Conservation (phyloP, 2,888 invertebrate species). For the Fragum whitleyi region DNA sequence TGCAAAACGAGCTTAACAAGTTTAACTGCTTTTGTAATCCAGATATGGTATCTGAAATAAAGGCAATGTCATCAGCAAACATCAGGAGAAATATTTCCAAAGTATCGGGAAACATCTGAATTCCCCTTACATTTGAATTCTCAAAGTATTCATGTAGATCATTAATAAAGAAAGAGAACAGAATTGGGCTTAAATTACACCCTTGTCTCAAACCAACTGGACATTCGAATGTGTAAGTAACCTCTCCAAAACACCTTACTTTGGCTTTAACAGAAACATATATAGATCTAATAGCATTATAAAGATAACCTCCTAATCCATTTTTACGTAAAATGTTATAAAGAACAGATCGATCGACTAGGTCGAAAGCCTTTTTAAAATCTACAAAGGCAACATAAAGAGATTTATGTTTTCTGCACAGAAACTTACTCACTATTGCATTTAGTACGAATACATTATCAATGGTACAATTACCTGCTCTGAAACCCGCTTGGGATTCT, state of each 20-base stretch:
- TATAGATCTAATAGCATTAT: neutral
- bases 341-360: neutral
- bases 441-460: constrained; percentile 14
- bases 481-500: constrained; percentile 13
- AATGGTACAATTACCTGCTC: constrained; percentile 5
- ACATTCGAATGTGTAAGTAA: neutral
- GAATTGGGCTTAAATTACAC: no score
- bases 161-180: no score
- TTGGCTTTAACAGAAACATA: neutral
- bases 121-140: no score
- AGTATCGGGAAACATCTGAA: no score
- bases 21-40: no score
- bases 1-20: no score
- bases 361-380: constrained; percentile 25
- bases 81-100: no score
- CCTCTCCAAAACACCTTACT: neutral
- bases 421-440: constrained; percentile 8
- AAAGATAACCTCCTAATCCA: constrained; percentile 5
- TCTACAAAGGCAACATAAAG: constrained; percentile 18
- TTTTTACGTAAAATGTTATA: neutral
- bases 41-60: no score
- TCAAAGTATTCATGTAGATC: no score
- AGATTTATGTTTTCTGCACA: neutral
- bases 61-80: no score
- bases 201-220: no score